Evolutionary conservation across 2,797 vertebrate species (phyloP).

Genomic region (Anguilla anguilla): DNA sequence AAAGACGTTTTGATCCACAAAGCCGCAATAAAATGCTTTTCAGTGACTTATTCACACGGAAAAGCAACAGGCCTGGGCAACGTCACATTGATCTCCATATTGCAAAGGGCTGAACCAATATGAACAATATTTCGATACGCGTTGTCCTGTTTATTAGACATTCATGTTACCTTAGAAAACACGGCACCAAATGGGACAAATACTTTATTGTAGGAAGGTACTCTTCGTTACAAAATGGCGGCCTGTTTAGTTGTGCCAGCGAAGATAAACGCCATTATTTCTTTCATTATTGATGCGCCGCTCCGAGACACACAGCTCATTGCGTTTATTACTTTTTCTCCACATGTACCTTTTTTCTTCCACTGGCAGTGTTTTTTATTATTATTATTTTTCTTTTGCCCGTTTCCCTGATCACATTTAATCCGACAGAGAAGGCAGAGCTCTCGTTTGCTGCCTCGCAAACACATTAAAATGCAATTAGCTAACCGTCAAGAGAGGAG

Average conservation of each 20-base stretch:
- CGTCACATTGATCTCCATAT: not conserved
- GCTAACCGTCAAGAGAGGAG: conserved; percentile 54
- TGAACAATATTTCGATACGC: not conserved
- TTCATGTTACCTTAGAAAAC: not conserved
- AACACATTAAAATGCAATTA: conserved; percentile 57
- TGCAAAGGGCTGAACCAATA: not conserved
- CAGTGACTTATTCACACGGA: too few relatives aligned
- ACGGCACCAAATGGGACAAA: not conserved
- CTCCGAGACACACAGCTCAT: not conserved
- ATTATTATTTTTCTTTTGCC: not conserved
- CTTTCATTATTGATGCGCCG: not conserved
- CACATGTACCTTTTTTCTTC: not conserved
- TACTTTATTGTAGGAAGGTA: not conserved
- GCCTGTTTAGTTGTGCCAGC: not conserved
- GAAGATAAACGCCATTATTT: not conserved
- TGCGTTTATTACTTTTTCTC: not conserved
- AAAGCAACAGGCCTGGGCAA: not conserved
- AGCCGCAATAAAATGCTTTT: too few relatives aligned
- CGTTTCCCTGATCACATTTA: conserved; percentile 16
- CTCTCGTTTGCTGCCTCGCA: not conserved
- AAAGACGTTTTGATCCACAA: too few relatives aligned
- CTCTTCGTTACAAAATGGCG: not conserved
- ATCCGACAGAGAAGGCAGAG: conserved; percentile 15
- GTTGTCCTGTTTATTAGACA: not conserved
- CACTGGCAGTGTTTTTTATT: not conserved